These are phyloP conservation scores for Todiramphus chloris DNA, from an alignment of 2,113 vertebrate genomes.

Conservation along the genomic window DNA sequence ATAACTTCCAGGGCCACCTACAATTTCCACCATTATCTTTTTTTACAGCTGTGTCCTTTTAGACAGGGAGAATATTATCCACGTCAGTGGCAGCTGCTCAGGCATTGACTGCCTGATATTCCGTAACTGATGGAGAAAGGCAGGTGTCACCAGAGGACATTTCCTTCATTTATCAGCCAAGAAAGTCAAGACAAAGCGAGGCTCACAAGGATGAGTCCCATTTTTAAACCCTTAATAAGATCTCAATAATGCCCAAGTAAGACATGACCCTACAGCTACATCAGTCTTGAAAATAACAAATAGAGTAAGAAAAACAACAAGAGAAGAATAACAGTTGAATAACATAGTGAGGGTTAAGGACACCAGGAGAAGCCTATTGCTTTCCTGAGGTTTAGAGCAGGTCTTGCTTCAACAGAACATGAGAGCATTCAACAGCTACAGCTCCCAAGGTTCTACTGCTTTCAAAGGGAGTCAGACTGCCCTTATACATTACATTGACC, in stretches of 20 bases:
- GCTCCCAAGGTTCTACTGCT: fast-evolving
- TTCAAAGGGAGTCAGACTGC: not conserved
- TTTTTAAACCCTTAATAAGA: not conserved
- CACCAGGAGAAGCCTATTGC: not conserved
- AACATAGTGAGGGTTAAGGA: fast-evolving
- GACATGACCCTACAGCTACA: not conserved
- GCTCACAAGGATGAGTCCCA: not conserved
- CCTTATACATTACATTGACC: fast-evolving
- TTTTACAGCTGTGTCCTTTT: not conserved
- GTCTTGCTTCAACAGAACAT: not conserved
- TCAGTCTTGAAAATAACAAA: not conserved
- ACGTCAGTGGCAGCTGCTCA: not conserved
- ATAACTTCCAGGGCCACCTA: not conserved
- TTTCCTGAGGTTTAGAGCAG: not conserved
- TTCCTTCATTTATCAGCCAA: not conserved
- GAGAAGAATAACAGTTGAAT: not conserved
- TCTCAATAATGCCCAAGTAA: fast-evolving
- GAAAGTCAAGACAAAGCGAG: not conserved
- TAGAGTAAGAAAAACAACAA: not conserved
- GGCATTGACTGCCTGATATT: not conserved
- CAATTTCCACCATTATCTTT: not conserved
- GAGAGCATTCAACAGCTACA: not conserved
- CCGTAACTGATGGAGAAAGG: not conserved
- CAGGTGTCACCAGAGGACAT: not conserved
- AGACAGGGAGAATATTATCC: not conserved